Percentiles rank a stretch among this genome's conserved stretches.
Conservation (phyloP, 2,888 invertebrate species). For the Hemithea aestivaria region DNA sequence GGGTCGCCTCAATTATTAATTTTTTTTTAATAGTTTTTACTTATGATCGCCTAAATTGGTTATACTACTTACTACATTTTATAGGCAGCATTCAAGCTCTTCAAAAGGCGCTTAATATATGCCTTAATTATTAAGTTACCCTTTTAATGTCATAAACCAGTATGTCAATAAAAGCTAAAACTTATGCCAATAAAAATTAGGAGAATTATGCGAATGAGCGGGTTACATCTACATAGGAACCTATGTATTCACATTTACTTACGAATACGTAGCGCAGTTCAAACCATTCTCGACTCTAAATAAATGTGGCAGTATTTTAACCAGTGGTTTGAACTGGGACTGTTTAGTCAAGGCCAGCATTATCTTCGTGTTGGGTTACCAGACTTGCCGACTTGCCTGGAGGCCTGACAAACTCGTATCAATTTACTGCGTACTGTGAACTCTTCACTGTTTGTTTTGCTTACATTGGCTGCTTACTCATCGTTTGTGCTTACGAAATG, state of each 20-base stretch:
- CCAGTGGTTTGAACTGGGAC: conserved; percentile 23
- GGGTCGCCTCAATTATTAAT: no score
- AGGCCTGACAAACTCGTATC: conserved; percentile 32
- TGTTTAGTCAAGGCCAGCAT: conserved; percentile 53
- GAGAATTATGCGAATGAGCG: no score
- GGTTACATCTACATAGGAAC: no score
- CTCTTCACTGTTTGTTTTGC: conserved; percentile 23
- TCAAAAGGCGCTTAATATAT: no score
- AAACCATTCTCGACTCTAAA: conserved; percentile 13
- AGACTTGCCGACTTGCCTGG: conserved; percentile 52
- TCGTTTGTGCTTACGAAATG: conserved; percentile 3
- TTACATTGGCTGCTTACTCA: conserved; percentile 21
- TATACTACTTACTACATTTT: no score
- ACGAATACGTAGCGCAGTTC: conserved; percentile 13
- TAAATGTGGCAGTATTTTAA: conserved; percentile 16
- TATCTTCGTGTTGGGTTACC: conserved; percentile 64
- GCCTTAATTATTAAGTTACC: no score
- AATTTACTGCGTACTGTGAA: conserved; percentile 40
- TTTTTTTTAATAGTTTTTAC: no score
- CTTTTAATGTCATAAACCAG: no score
- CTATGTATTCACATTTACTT: conserved; percentile 25
- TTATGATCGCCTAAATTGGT: no score
- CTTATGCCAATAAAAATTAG: no score
- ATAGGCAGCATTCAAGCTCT: no score
- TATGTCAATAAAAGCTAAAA: no score